A percentile compares a stretch with the other conserved stretches of the same genome.
Evolutionary conservation across 2,113 vertebrate species (phyloP).

Genomic region (Clarias gariepinus): DNA sequence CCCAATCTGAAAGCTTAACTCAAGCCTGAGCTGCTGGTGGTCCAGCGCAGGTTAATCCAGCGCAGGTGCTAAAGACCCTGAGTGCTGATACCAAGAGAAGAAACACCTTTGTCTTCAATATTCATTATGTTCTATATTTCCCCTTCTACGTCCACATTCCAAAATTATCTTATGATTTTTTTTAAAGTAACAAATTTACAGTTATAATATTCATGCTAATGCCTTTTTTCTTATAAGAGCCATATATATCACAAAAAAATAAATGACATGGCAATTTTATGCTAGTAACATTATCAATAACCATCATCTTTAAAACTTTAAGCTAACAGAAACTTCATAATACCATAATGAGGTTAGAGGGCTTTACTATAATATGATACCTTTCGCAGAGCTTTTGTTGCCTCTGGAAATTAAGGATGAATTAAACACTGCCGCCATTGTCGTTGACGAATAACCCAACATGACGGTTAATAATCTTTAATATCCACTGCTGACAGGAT

Average conservation of each 20-base stretch:
- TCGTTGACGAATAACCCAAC: slow-evolving; percentile 76
- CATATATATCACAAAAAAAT: background rate
- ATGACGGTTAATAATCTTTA: slow-evolving; percentile 85
- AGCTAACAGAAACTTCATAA: slow-evolving; percentile 54
- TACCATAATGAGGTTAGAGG: slow-evolving; percentile 55
- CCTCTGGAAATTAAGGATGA: slow-evolving; percentile 78
- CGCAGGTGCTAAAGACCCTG: slow-evolving; percentile 87
- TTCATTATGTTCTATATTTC: background rate
- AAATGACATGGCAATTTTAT: background rate
- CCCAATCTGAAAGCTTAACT: slow-evolving; percentile 90
- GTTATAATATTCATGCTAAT: background rate
- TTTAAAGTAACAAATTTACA: background rate
- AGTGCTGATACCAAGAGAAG: slow-evolving; percentile 46
- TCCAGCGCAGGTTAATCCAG: slow-evolving; percentile 82
- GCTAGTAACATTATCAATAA: background rate
- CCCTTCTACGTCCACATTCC: background rate
- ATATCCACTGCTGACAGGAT: slow-evolving; percentile 98
- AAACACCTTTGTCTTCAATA: background rate
- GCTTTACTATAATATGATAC: slow-evolving; percentile 67
- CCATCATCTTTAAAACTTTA: slow-evolving; percentile 23
- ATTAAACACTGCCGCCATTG: slow-evolving; percentile 89
- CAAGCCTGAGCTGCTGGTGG: slow-evolving; percentile 84
- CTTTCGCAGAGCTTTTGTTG: slow-evolving; percentile 64
- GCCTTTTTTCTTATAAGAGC: background rate
- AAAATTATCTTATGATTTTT: background rate